Evolutionary conservation across 2,113 vertebrate genomes (phyloP).

Genomic region (Canis aureus): DNA sequence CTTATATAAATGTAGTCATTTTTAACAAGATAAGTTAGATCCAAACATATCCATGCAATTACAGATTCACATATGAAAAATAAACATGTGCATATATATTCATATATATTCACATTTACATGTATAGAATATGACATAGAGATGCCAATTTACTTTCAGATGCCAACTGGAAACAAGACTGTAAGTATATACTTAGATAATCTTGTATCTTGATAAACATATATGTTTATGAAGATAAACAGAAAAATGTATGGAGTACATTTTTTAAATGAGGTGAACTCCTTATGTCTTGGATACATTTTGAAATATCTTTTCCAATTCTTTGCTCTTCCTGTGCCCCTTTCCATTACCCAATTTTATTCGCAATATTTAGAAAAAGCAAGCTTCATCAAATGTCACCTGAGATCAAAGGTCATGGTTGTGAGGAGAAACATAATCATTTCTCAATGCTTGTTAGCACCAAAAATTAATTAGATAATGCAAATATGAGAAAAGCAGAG

Average conservation of each 20-base stretch:
- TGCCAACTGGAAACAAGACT: constrained; percentile 79
- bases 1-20: constrained; percentile 76
- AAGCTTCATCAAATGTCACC: constrained; percentile 13
- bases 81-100: constrained; percentile 79
- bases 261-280: constrained; percentile 67
- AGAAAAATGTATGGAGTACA: constrained; percentile 52
- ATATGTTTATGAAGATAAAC: constrained; percentile 77
- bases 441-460: neutral
- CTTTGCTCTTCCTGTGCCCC: constrained; percentile 10
- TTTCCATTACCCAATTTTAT: neutral
- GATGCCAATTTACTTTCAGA: constrained; percentile 69
- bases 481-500: neutral
- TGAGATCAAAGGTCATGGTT: neutral
- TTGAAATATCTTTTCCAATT: constrained; percentile 41
- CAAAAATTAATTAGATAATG: constrained; percentile 6
- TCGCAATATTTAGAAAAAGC: neutral
- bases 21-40: constrained; percentile 76
- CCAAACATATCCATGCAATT: constrained; percentile 74
- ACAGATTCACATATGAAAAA: constrained; percentile 75
- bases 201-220: constrained; percentile 74
- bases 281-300: constrained; percentile 57
- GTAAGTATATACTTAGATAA: constrained; percentile 73
- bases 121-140: constrained; percentile 58
- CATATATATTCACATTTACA: constrained; percentile 71
- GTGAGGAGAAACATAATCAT: neutral